Percentiles rank a stretch among this genome's conserved stretches.
These are phyloP conservation scores for Theristicus caerulescens DNA, from an alignment of 2,113 vertebrate species.

Conservation along the genomic window DNA sequence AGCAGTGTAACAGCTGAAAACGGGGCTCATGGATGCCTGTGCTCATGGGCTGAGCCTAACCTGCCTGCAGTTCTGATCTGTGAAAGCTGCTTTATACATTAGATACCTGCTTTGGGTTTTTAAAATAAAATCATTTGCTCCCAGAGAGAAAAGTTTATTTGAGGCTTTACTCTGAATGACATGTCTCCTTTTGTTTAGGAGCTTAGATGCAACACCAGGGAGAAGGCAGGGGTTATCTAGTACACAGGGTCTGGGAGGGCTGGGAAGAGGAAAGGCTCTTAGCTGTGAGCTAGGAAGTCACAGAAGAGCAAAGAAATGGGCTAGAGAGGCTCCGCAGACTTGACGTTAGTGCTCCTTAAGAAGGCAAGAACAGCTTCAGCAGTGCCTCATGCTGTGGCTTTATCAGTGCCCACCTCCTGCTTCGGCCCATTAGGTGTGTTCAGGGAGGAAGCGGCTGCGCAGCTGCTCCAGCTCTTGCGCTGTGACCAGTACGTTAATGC, in stretches of 20 bases:
- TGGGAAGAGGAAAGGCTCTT: background rate
- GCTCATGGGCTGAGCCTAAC: background rate
- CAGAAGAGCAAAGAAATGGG: background rate
- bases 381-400: background rate
- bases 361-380: background rate
- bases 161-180: background rate
- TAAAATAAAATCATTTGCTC: background rate
- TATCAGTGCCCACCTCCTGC: background rate
- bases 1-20: background rate
- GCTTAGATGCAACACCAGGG: background rate
- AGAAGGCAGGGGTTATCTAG: background rate
- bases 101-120: background rate
- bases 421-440: background rate
- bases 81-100: background rate
- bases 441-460: rapidly evolving
- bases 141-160: background rate
- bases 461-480: background rate
- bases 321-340: background rate
- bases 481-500: background rate
- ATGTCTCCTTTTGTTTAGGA: background rate
- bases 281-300: background rate
- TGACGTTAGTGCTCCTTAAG: background rate
- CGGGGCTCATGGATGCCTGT: background rate
- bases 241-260: background rate
- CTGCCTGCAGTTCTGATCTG: background rate